These are phyloP conservation scores for Plebejus melissa DNA, from an alignment of 2,888 invertebrate species.

Conservation along the genomic window DNA sequence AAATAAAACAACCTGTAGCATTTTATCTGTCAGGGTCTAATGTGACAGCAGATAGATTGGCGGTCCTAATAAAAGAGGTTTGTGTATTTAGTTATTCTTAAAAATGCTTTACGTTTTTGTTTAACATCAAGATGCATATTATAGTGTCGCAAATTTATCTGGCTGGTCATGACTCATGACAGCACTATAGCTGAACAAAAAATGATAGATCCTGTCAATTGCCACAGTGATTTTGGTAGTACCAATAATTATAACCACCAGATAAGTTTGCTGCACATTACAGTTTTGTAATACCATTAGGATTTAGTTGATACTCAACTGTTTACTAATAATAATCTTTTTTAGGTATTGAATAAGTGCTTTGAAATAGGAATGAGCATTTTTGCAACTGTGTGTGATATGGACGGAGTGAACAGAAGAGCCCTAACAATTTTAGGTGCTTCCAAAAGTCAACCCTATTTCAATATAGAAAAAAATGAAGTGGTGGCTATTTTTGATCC, in stretches of 20 bases:
- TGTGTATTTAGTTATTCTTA: neutral
- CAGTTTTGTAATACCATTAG: neutral
- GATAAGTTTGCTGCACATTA: neutral
- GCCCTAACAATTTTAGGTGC: neutral
- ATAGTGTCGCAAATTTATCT: neutral
- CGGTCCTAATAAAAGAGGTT: neutral
- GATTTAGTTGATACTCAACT: neutral
- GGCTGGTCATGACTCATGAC: neutral
- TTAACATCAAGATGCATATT: neutral
- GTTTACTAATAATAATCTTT: neutral
- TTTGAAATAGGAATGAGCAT: neutral
- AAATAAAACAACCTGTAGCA: slow-evolving; percentile 5
- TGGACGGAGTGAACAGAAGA: slow-evolving; percentile 13
- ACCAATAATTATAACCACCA: no score
- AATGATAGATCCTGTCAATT: no score
- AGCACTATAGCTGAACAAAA: neutral
- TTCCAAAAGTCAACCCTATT: slow-evolving; percentile 4
- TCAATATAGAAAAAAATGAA: neutral
- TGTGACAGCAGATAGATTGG: neutral
- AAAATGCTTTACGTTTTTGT: neutral
- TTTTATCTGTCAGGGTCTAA: neutral
- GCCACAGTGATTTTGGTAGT: no score
- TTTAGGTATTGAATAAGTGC: slow-evolving; percentile 7
- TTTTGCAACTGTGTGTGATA: slow-evolving; percentile 10
- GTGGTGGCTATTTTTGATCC: slow-evolving; percentile 10